Evolutionary conservation across 2,888 invertebrate genomes (phyloP), one percentile per base, ranked within the genome.

Genomic region (Ennomos erosarius): DNA sequence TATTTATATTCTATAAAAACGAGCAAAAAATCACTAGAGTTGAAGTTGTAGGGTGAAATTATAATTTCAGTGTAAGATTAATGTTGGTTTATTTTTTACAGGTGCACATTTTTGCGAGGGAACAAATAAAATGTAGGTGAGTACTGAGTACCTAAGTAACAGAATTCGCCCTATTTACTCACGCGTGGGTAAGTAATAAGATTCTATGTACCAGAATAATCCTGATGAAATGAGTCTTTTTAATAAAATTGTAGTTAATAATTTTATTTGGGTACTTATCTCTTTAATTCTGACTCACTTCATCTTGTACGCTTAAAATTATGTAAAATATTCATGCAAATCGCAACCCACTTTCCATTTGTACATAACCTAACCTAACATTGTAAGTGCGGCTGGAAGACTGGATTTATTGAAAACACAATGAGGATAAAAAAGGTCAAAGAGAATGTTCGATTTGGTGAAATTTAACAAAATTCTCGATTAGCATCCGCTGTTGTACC

Each of bases 71-170:
- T n/a, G 26, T 26, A 6, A 26, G 26, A 26, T 26, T 26, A 26
- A 26, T 26, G 26, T 26, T 26, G 26, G 26, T 26, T 38, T 38
- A 1, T 35, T 49, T 39, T 68, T 70, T 64, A 44, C 81, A 82
- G 78, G 73, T 74, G 65, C 63, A 65, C 62, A 43, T 62, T 33
- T 56, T 59, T 36, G 16, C 49, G 50, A 61, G 57, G 64, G 55
- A 70, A 71, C 69, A 67, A 67, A 58, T 73, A 76, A 74, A 63
- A 84, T 81, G 79, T 76, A 80, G 81, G 84, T 83, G 54, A 83
- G 82, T 56, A 8, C 10, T 8, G 10, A 26, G n/a, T 16, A 13
- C 8, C 11, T 11, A 16, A n/a, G n/a, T 3, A 2, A 16, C 16
- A 40, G 12, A 40, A 40, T n/a, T n/a, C n/a, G n/a, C n/a, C n/a